Base-by-base conservation (phyloP, 2,888 invertebrate genomes). In the Pogonocherus hispidulus region DNA sequence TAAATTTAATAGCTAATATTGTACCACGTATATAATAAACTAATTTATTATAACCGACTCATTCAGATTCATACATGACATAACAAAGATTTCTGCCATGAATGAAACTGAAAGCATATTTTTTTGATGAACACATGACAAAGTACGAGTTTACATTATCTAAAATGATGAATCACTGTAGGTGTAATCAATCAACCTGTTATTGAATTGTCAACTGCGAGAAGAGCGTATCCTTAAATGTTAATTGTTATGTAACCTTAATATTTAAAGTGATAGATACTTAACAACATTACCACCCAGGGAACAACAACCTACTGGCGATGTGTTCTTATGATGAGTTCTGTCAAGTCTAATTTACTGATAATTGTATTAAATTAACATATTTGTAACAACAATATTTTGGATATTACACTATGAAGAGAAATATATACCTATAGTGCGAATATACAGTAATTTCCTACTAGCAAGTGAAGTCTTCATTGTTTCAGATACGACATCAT, bases 101-200 rank as follows among this genome's bases (percentile, higher is more conserved):
- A 41, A 41, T 41, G 41, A 55, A 55, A 55, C 19, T 41, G 55
- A 55, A 55, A 47, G 47, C 51, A 9, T 49, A 51, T 51, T 27
- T 19, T 19, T 11, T 37, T 14, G 22, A 47, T 22, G 20, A 44
- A 32, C 46, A 47, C 27, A 47, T 32, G 47, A 19, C 32, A 49
- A 51, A 51, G 8, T 32, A 37, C 20, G 22, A 14, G 8, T 37
- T 20, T 22, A 22, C 35, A 8, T n/a, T 37, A 37, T 19, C 22
- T 41, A 71, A 71, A 71, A 67, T 70, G 73, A 71, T 70, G 73
- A 73, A 71, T 73, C 73, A 73, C 70, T 56, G 51, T 51, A 37
- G 37, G 62, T 22, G 16, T 51, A 51, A 62, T 62, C 62, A 62
- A 62, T 62, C 62, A 62, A 62, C 37, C 51, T 62, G 62, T 70